Conservation (phyloP, 2,113 vertebrate genomes). For the Hydrochoerus hydrochaeris region DNA sequence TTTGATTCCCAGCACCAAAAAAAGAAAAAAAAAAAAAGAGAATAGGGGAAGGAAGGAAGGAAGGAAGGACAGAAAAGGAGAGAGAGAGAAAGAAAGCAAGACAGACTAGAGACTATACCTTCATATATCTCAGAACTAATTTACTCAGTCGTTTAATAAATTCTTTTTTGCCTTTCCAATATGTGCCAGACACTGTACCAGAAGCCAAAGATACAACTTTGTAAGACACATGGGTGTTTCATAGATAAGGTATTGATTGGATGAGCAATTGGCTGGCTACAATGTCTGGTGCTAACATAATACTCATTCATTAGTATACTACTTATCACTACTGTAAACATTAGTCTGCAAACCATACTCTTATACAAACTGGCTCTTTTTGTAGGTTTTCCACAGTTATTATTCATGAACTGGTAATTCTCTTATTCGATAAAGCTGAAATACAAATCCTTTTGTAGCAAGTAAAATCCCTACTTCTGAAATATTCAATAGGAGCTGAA, state of each 20-base stretch:
- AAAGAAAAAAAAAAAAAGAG: too few relatives aligned
- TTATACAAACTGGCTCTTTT: background rate
- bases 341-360: background rate
- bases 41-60: too few relatives aligned
- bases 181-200: background rate
- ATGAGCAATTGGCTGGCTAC: background rate
- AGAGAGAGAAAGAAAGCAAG: background rate
- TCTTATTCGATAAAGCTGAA: slow-evolving; percentile 42
- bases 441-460: background rate
- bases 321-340: background rate
- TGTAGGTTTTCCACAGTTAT: background rate
- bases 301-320: slow-evolving; percentile 9
- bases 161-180: background rate
- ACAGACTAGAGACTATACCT: background rate
- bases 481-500: background rate
- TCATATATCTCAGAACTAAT: background rate
- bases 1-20: too few relatives aligned
- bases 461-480: background rate
- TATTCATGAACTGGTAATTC: slow-evolving; percentile 37
- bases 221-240: background rate
- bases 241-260: background rate
- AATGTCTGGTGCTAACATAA: background rate
- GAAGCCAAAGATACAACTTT: background rate
- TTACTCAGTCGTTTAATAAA: background rate
- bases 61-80: background rate